Evolutionary conservation across 2,113 vertebrate species (phyloP), one percentile per base, ranked within the genome.

Genomic region (Hystrix brachyura): DNA sequence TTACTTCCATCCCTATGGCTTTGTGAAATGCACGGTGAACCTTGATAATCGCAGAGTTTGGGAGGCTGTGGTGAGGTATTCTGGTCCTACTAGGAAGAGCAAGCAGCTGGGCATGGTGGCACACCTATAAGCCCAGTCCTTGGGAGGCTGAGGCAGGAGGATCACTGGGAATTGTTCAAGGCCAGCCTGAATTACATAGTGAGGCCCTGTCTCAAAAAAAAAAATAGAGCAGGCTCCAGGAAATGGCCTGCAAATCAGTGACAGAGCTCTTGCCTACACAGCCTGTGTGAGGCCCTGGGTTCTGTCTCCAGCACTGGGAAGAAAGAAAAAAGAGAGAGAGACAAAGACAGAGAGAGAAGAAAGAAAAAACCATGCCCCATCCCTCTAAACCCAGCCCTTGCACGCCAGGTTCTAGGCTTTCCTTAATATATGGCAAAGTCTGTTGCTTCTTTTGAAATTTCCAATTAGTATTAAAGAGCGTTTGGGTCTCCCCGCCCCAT

Each of bases 371-470:
- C 72, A 55, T 62, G 57, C 15, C 71, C 23, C 18, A 67, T 94
- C 34, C n/a, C 0, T 3, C 64, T 34, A 74, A 81, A 18, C 27
- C 3, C 11, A 53, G 27, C 34, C 76, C 55, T 43, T 88, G 71
- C 46, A 18, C 32, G 27, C 72, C 53, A 43, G 71, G 18, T 55
- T 92, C 71, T 81, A 53, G 48, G n/a, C 79, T 43, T 94, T 94
- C 65, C 51, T 94, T 90, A 59, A 92, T 67, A 82, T 21, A 57
- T 12, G 59, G 29, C 5, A 71, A 82, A 83, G 18, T 86, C 60
- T 83, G 43, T 82, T 94, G 94, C 55, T 87, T 92, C 88, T 88
- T 86, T 94, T 78, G 43, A 92, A 89, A 81, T 71, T 69, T 72
- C 74, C 55, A 57, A 12, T 81, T 94, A 79, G 34, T 74, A 59